A percentile compares a stretch with the other conserved stretches of the same genome.
phyloP scores from a whole-genome alignment of 30 jellyfish, hydroid and myxozoan species.

The Sanderia malayensis region DNA sequence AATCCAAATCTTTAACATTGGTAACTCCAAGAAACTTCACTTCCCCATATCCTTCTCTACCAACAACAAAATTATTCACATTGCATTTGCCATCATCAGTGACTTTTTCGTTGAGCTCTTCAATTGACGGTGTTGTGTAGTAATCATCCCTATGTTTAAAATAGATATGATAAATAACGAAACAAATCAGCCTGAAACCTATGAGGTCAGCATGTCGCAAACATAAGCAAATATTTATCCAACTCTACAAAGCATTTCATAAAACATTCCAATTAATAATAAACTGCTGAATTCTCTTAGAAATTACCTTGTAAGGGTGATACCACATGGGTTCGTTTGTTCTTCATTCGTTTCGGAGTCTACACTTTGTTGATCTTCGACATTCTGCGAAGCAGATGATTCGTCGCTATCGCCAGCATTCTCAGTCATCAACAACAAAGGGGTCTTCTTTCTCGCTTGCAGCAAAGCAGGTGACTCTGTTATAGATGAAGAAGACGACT shows the following conservation, averaged over 20 bases:
- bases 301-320: constrained; percentile 36
- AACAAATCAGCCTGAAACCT: no score
- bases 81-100: constrained; percentile 63
- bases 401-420: constrained; percentile 8
- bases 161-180: no score
- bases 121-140: constrained; percentile 75
- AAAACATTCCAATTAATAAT: no score
- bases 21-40: constrained; percentile 88
- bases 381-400: background rate
- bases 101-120: constrained; percentile 56
- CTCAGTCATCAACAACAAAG: constrained; percentile 11
- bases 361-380: constrained; percentile 12
- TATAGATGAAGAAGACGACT: background rate
- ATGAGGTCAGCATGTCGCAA: no score
- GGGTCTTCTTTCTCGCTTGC: constrained; percentile 24
- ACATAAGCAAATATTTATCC: no score
- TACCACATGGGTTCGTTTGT: constrained; percentile 29
- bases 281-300: no score
- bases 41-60: constrained; percentile 95
- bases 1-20: constrained; percentile 73
- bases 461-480: constrained; percentile 26
- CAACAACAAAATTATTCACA: constrained; percentile 79
- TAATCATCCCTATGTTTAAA: constrained; percentile 85
- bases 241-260: no score
- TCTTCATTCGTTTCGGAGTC: background rate